phyloP scores from a whole-genome alignment of 2,113 vertebrate genomes.

The Chroicocephalus ridibundus region DNA sequence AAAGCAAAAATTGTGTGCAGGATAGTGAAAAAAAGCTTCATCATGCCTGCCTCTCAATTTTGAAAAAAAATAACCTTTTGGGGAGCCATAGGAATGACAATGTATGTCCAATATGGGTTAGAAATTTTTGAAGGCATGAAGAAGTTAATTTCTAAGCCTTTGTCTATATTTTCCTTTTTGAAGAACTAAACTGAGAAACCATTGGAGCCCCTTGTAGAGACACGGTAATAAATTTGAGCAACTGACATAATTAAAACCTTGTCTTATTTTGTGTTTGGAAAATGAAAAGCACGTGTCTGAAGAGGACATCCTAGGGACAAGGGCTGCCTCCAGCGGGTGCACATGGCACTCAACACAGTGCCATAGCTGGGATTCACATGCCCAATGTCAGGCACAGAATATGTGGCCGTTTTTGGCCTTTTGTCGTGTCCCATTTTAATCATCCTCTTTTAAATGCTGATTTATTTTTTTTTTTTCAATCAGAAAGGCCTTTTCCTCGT shows the following conservation, averaged over 20 bases:
- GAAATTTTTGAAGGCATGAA: background rate
- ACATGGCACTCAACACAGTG: accelerated
- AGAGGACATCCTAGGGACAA: background rate
- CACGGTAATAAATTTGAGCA: background rate
- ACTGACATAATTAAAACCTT: background rate
- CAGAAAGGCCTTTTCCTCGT: background rate
- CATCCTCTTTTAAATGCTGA: background rate
- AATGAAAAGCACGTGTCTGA: background rate
- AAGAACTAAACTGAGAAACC: background rate
- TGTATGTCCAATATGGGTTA: background rate
- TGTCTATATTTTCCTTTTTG: background rate
- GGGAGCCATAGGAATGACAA: background rate
- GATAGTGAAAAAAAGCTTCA: background rate
- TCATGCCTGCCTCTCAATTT: background rate
- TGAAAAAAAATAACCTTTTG: background rate
- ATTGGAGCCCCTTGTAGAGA: background rate
- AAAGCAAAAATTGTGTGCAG: background rate
- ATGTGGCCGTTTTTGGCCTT: background rate
- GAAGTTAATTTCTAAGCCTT: background rate
- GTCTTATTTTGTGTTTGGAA: background rate
- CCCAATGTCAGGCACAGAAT: background rate
- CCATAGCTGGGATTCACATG: background rate
- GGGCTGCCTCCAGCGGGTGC: background rate
- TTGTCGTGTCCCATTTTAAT: background rate
- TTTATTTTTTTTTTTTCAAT: background rate